Evolutionary conservation across 2,888 invertebrate genomes (phyloP).

Genomic region (Campoletis raptor): DNA sequence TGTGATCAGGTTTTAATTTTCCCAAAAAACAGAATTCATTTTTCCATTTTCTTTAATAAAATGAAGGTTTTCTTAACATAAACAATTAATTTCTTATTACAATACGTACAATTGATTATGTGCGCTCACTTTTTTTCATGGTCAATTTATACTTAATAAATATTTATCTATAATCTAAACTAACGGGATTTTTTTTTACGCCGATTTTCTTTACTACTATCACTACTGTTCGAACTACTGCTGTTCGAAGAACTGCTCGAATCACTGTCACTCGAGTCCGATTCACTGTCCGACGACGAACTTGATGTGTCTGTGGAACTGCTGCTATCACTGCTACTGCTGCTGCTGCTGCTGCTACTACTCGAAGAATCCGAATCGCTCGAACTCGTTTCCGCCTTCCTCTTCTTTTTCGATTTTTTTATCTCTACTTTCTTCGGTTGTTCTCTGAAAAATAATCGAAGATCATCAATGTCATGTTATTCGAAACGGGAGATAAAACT

Average conservation of each 20-base stretch:
- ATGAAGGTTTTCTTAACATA: not conserved
- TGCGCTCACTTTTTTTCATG: not conserved
- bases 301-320: slow-evolving; percentile 73
- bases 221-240: slow-evolving; percentile 64
- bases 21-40: not conserved
- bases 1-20: not conserved
- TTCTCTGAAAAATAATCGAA: slow-evolving; percentile 66
- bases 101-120: slow-evolving; percentile 19
- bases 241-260: slow-evolving; percentile 70
- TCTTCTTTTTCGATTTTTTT: slow-evolving; percentile 72
- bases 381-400: slow-evolving; percentile 71
- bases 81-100: slow-evolving; percentile 21
- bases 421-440: slow-evolving; percentile 59
- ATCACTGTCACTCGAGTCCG: slow-evolving; percentile 78
- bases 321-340: slow-evolving; percentile 67
- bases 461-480: not conserved
- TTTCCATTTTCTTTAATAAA: not conserved
- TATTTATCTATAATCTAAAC: slow-evolving; percentile 17
- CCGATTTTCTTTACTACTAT: slow-evolving; percentile 38
- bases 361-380: slow-evolving; percentile 75
- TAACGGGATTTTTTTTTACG: slow-evolving; percentile 60
- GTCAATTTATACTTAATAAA: slow-evolving; percentile 17
- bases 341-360: slow-evolving; percentile 68
- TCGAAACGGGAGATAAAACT: not conserved
- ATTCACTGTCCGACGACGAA: slow-evolving; percentile 79